Percentiles rank a stretch among this genome's conserved stretches.
These are phyloP conservation scores for Drosophila cracens DNA, from an alignment of 2,888 invertebrate species.

Conservation along the genomic window DNA sequence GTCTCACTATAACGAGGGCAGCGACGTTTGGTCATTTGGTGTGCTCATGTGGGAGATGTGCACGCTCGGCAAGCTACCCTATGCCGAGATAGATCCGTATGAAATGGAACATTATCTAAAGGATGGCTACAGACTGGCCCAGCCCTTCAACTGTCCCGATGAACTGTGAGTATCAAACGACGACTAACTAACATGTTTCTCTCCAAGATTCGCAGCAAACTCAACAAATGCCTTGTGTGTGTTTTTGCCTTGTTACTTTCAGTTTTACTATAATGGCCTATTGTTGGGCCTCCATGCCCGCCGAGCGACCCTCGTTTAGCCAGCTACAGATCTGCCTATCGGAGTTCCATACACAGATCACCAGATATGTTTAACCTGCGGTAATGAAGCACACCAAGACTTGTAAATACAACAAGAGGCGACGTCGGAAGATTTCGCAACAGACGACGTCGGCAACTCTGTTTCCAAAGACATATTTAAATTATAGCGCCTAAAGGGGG, in stretches of 20 bases:
- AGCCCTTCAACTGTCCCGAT: constrained; percentile 97
- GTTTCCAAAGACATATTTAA: constrained; percentile 78
- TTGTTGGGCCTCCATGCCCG: constrained; percentile 95
- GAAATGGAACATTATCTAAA: constrained; percentile 95
- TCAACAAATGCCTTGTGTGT: background rate
- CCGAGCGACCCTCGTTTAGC: constrained; percentile 93
- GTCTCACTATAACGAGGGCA: constrained; percentile 92
- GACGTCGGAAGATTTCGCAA: constrained; percentile 75
- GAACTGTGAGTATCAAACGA: constrained; percentile 94
- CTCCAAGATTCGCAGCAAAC: background rate
- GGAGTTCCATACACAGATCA: constrained; percentile 94
- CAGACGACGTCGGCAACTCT: constrained; percentile 68
- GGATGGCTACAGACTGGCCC: constrained; percentile 95
- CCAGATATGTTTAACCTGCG: constrained; percentile 91
- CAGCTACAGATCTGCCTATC: constrained; percentile 93
- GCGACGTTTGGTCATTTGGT: constrained; percentile 99
- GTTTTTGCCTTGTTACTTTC: constrained; percentile 37
- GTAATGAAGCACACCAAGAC: constrained; percentile 76
- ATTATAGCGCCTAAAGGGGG: constrained; percentile 35
- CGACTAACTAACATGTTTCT: constrained; percentile 22
- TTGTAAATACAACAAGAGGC: constrained; percentile 77
- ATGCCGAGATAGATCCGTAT: constrained; percentile 95
- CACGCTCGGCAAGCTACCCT: constrained; percentile 95
- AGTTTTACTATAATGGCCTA: constrained; percentile 97
- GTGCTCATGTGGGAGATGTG: constrained; percentile 97